Conservation (phyloP, 2,888 invertebrate genomes). For the Smittia sp. region DNA sequence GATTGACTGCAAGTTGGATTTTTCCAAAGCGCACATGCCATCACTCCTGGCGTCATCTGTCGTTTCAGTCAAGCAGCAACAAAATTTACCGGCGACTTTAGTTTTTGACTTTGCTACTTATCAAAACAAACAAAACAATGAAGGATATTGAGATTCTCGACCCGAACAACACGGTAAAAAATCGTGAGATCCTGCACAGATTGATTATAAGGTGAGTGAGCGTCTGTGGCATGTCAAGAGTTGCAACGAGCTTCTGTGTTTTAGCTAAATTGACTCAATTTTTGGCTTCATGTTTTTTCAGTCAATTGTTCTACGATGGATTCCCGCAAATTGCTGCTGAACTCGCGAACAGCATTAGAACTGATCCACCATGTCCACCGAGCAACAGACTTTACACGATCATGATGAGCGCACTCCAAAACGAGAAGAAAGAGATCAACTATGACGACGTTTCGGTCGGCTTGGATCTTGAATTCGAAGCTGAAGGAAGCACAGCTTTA, state of each 20-base stretch:
- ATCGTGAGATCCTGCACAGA: slow-evolving; percentile 82
- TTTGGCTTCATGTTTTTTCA: slow-evolving; percentile 59
- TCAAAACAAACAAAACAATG: no score
- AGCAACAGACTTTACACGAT: slow-evolving; percentile 89
- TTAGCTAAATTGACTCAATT: slow-evolving; percentile 14
- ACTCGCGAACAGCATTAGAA: slow-evolving; percentile 78
- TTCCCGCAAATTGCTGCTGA: slow-evolving; percentile 88
- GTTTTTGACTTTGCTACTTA: no score
- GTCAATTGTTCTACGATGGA: slow-evolving; percentile 97
- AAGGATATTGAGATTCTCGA: slow-evolving; percentile 58
- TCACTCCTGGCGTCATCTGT: no score
- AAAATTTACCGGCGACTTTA: no score
- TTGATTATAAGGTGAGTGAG: slow-evolving; percentile 80
- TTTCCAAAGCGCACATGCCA: no score
- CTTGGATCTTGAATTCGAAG: slow-evolving; percentile 86
- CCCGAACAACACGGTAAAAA: slow-evolving; percentile 78
- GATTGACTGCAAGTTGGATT: no score
- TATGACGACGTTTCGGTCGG: slow-evolving; percentile 52
- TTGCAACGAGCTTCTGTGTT: background rate
- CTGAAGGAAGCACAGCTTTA: slow-evolving; percentile 85
- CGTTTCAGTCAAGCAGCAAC: no score
- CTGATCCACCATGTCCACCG: slow-evolving; percentile 92
- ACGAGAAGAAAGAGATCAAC: slow-evolving; percentile 66
- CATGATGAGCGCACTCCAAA: slow-evolving; percentile 78
- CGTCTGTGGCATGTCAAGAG: slow-evolving; percentile 34